A percentile compares a stretch with the other conserved stretches of the same genome.
Evolutionary conservation across 2,797 vertebrate species (phyloP).

Genomic region (Echiichthys vipera): DNA sequence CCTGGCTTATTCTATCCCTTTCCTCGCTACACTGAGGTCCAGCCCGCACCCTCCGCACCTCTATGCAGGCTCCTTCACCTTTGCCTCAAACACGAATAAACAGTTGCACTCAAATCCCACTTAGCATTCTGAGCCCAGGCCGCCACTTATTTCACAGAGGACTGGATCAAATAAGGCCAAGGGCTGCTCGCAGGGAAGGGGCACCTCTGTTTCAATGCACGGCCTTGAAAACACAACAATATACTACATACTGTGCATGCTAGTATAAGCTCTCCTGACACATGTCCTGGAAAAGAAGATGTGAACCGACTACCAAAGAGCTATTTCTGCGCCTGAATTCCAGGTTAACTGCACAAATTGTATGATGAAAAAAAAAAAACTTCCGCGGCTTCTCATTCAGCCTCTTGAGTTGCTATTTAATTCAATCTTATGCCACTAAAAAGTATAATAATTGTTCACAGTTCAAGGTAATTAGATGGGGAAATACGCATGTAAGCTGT

Average conservation of each 20-base stretch:
- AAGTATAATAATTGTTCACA: constrained; percentile 39
- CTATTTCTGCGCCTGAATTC: constrained; percentile 9
- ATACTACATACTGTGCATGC: neutral
- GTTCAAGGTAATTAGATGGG: constrained; percentile 51
- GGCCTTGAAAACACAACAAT: constrained; percentile 54
- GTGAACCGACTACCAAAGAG: neutral
- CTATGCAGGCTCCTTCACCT: constrained; percentile 49
- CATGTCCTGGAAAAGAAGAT: neutral
- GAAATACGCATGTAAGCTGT: constrained; percentile 44
- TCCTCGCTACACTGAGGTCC: constrained; percentile 37
- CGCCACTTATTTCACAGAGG: constrained; percentile 63
- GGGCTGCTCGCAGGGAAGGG: constrained; percentile 37
- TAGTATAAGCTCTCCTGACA: constrained; percentile 23
- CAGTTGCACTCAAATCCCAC: constrained; percentile 63
- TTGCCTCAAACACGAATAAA: constrained; percentile 67
- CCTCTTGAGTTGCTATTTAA: constrained; percentile 23
- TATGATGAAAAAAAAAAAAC: neutral
- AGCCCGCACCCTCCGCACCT: constrained; percentile 16
- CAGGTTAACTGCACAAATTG: constrained; percentile 35
- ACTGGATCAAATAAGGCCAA: constrained; percentile 74
- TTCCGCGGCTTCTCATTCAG: neutral
- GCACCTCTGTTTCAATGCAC: constrained; percentile 21
- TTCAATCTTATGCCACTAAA: constrained; percentile 18
- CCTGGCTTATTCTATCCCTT: constrained; percentile 18
- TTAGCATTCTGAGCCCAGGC: constrained; percentile 68